Conservation (phyloP, 2,888 invertebrate species). For the Poecilus cupreus region DNA sequence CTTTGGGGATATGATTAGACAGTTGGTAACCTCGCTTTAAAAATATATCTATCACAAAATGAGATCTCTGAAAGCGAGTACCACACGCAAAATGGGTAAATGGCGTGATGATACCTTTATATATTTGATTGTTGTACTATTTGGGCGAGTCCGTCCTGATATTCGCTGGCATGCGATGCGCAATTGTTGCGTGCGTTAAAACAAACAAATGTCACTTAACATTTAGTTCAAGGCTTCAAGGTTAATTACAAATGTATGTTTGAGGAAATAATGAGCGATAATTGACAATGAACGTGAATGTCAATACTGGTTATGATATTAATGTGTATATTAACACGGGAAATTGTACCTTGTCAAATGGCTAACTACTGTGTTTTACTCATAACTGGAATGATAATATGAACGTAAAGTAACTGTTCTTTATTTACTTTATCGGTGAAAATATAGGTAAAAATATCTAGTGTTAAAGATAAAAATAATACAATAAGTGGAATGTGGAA, state of each 20-base stretch:
- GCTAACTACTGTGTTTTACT: background rate
- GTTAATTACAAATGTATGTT: background rate
- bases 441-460: background rate
- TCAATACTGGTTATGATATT: constrained; percentile 12
- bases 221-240: constrained; percentile 4
- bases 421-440: background rate
- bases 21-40: no score
- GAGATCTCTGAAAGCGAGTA: no score
- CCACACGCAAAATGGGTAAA: no score
- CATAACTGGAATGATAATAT: background rate
- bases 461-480: background rate
- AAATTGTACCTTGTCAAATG: background rate
- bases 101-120: no score
- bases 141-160: no score
- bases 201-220: constrained; percentile 18
- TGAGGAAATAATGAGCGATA: background rate
- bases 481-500: background rate
- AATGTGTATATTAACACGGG: constrained; percentile 1
- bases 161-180: no score
- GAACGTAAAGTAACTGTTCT: background rate
- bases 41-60: no score
- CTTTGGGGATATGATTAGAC: no score
- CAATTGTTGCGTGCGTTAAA: constrained; percentile 19
- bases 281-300: background rate
- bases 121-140: no score